Conservation (phyloP, 2,888 invertebrate species). For the Hypselothyrea guttata region DNA sequence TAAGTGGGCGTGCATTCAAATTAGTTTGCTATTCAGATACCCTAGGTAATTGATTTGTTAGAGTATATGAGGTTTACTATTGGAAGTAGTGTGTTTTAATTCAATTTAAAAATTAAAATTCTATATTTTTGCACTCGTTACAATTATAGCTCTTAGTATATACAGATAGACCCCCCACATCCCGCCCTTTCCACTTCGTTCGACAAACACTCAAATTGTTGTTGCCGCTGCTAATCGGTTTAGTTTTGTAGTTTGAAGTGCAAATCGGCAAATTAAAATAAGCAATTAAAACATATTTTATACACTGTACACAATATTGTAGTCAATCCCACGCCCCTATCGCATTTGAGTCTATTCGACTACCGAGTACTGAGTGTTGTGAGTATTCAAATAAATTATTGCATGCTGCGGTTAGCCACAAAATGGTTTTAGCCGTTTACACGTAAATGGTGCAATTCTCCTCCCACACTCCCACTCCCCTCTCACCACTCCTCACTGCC, state of each 20-base stretch:
- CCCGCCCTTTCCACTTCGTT: neutral
- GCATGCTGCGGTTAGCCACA: slow-evolving; percentile 68
- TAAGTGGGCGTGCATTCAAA: neutral
- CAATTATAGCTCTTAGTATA: no score
- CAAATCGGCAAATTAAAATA: slow-evolving; percentile 70
- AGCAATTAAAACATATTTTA: slow-evolving; percentile 76
- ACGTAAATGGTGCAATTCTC: slow-evolving; percentile 1
- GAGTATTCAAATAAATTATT: slow-evolving; percentile 69
- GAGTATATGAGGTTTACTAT: neutral
- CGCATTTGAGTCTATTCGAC: slow-evolving; percentile 16
- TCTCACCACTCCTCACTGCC: neutral
- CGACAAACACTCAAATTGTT: neutral
- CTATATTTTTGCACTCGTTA: no score
- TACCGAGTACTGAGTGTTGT: neutral
- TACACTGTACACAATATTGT: slow-evolving; percentile 6
- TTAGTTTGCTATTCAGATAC: slow-evolving; percentile 4
- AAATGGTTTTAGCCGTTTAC: slow-evolving; percentile 73
- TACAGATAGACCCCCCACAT: no score
- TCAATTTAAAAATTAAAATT: no score
- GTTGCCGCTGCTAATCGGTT: slow-evolving; percentile 54
- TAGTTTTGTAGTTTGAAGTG: slow-evolving; percentile 64
- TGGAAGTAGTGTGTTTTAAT: no score
- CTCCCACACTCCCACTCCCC: neutral
- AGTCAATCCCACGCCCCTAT: neutral
- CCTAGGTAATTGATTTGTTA: neutral